Percentiles rank a stretch among this genome's conserved stretches.
Conservation (phyloP, 2,797 vertebrate species). For the Gallinago solitaria region DNA sequence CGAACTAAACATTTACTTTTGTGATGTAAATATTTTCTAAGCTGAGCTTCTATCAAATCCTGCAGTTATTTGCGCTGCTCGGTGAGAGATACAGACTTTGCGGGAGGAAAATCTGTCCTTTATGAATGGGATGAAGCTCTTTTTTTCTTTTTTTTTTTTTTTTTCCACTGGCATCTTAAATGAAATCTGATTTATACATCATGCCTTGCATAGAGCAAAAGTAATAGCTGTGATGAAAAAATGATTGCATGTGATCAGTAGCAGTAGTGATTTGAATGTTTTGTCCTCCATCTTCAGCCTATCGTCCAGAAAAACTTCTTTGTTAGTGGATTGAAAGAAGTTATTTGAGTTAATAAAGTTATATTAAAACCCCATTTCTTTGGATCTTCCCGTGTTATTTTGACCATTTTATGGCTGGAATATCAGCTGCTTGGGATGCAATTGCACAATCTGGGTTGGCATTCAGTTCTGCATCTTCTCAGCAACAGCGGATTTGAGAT, state of each 20-base stretch:
- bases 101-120: neutral
- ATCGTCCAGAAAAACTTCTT: neutral
- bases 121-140: neutral
- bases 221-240: neutral
- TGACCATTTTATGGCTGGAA: neutral
- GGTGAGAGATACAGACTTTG: neutral
- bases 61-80: neutral
- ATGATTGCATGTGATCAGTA: neutral
- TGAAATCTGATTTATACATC: neutral
- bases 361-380: neutral
- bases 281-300: neutral
- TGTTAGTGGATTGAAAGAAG: neutral
- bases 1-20: constrained; percentile 22
- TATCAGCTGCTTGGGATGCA: neutral
- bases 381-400: neutral
- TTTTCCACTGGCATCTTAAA: neutral
- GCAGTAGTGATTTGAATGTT: neutral
- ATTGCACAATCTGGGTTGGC: neutral
- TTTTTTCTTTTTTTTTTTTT: neutral
- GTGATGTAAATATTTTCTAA: constrained; percentile 32
- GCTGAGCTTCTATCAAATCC: neutral
- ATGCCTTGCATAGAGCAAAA: neutral
- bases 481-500: neutral
- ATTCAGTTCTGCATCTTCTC: neutral
- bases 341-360: neutral